Conservation (phyloP, 2,797 vertebrate genomes). For the Intellagama lesueurii region DNA sequence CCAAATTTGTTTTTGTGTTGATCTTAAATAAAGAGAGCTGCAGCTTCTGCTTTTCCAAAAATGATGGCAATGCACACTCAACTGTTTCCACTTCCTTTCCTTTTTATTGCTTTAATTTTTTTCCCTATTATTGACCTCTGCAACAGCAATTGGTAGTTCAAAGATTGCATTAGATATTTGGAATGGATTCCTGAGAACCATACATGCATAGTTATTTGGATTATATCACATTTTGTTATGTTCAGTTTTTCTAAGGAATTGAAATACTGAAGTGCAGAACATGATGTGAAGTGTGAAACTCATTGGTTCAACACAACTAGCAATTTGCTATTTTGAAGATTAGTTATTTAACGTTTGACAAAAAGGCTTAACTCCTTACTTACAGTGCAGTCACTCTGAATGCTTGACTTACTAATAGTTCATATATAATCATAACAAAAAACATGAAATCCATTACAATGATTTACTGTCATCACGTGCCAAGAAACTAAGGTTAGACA, state of each 20-base stretch:
- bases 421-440: conserved; percentile 20
- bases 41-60: not conserved
- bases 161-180: not conserved
- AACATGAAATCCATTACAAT: conserved; percentile 30
- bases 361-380: conserved; percentile 36
- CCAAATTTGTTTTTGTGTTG: not conserved
- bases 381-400: conserved; percentile 35
- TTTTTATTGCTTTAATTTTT: not conserved
- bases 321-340: conserved; percentile 44
- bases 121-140: not conserved
- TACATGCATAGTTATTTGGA: not conserved
- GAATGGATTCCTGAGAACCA: conserved; percentile 16
- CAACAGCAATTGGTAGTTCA: not conserved
- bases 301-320: conserved; percentile 34
- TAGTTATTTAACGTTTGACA: conserved; percentile 51
- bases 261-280: conserved; percentile 35
- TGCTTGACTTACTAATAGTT: conserved; percentile 57
- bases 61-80: not conserved
- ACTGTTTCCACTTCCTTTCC: not conserved
- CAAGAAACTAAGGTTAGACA: conserved; percentile 53
- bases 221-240: conserved; percentile 13
- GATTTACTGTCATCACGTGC: conserved; percentile 52
- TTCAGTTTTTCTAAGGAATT: conserved; percentile 57
- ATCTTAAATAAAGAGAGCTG: not conserved
- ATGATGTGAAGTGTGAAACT: conserved; percentile 16